phyloP scores from a whole-genome alignment of 2,888 invertebrate genomes.

The Lysandra bellargus region DNA sequence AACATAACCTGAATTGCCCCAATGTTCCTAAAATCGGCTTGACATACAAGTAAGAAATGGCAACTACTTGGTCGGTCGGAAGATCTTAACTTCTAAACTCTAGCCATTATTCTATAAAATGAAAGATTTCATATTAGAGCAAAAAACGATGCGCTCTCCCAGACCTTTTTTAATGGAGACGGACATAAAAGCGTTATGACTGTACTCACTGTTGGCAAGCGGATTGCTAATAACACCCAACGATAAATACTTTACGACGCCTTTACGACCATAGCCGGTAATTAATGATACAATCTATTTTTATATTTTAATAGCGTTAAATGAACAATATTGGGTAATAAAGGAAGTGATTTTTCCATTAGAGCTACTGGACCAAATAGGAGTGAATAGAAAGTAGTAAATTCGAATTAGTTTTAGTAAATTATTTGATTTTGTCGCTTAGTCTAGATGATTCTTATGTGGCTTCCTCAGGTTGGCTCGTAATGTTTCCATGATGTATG shows the following conservation, averaged over 20 bases:
- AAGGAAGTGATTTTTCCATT: neutral
- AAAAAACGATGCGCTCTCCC: neutral
- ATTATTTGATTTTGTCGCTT: no score
- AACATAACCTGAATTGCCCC: no score
- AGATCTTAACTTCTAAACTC: neutral
- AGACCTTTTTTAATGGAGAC: slow-evolving; percentile 26
- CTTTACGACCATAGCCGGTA: slow-evolving; percentile 24
- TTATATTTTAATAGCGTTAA: slow-evolving; percentile 38
- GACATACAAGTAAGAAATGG: no score
- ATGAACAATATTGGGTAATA: neutral
- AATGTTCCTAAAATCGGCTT: no score
- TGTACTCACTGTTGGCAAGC: slow-evolving; percentile 14
- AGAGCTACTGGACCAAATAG: neutral
- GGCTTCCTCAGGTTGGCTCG: no score
- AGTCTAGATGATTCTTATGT: no score
- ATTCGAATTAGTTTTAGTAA: no score
- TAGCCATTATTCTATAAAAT: neutral
- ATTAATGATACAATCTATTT: slow-evolving; percentile 27
- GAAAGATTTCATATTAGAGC: neutral
- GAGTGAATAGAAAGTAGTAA: no score
- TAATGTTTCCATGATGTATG: no score
- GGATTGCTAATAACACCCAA: slow-evolving; percentile 21
- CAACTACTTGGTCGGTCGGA: no score
- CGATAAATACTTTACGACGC: slow-evolving; percentile 23
- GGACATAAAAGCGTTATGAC: slow-evolving; percentile 26